phyloP scores from a whole-genome alignment of 2,888 invertebrate genomes.

The Drosophila eohydei region DNA sequence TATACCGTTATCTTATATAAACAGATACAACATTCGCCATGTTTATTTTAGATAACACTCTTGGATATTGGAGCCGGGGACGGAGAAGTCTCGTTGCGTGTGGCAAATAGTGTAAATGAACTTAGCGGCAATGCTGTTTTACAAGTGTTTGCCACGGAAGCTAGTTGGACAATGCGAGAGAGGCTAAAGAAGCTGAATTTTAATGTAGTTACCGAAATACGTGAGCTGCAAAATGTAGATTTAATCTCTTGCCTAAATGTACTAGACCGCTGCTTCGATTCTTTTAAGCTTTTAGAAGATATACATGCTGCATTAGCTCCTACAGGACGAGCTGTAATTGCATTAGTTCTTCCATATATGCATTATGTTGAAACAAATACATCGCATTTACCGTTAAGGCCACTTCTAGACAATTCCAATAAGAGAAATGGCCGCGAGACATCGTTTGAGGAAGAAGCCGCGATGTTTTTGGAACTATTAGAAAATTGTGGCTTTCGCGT shows the following conservation, averaged over 20 bases:
- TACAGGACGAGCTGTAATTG: slow-evolving; percentile 92
- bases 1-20: neutral
- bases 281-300: slow-evolving; percentile 91
- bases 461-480: slow-evolving; percentile 88
- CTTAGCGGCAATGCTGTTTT: slow-evolving; percentile 86
- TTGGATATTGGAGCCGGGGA: slow-evolving; percentile 98
- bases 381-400: slow-evolving; percentile 86
- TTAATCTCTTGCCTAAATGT: slow-evolving; percentile 92
- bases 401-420: slow-evolving; percentile 86
- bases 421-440: slow-evolving; percentile 87
- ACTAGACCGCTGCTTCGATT: slow-evolving; percentile 95
- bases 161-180: slow-evolving; percentile 94
- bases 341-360: slow-evolving; percentile 96
- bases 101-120: slow-evolving; percentile 87
- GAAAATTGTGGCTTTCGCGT: slow-evolving; percentile 89
- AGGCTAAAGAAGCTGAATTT: slow-evolving; percentile 88
- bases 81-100: slow-evolving; percentile 94
- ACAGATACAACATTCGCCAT: neutral
- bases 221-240: slow-evolving; percentile 81
- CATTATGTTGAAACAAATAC: slow-evolving; percentile 97
- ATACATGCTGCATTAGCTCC: slow-evolving; percentile 90
- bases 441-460: slow-evolving; percentile 92
- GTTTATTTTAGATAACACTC: slow-evolving; percentile 84
- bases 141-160: slow-evolving; percentile 94
- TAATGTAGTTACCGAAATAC: slow-evolving; percentile 82